Evolutionary conservation across 2,888 invertebrate species (phyloP), one percentile per base, ranked within the genome.

Genomic region (Mellilla xanthometata): DNA sequence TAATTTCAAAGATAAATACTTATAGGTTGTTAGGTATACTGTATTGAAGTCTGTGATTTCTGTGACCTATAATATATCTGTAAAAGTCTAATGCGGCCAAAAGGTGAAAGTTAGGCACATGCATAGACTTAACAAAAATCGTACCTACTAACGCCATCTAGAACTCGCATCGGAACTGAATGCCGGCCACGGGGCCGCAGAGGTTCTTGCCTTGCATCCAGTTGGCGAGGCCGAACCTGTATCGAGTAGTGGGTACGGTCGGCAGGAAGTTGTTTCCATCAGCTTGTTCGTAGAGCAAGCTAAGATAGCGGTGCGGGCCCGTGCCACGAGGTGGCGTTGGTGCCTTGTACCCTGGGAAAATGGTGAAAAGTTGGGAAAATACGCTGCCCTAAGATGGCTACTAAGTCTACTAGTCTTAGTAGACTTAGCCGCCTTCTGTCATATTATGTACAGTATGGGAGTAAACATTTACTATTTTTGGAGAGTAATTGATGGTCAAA

Each of bases 261-360:
- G 88, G 87, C 9, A 86, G 51, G 47, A 87, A 88, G 56, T 82
- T 86, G 65, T 85, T 87, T 15, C 88, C 88, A 31, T 88, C 88
- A 0, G 58, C 67, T 57, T 90, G 90, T 54, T 88, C 86, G 55
- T 79, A 90, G 1, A 90, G 66, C 12, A 90, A 49, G 55, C 74
- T 74, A 15, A 88, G 62, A 73, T 87, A 90, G 58, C 87, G 87
- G 51, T 91, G 91, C 12, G 69, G 61, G 33, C 90, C 89, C 0
- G 80, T 69, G 36, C 81, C 84, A 57, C 79, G 81, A 72, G 90
- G 81, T 66, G 91, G 90, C 71, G 80, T 58, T 68, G 90, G 90
- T 3, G 82, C 71, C 40, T 82, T 82, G 60, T 88, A 91, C 8
- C 75, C 90, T 90, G 54, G n/a, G n/a, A n/a, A n/a, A n/a, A n/a